Conservation (phyloP, 1,140 invertebrate genomes). For the Drosophila tristis region DNA sequence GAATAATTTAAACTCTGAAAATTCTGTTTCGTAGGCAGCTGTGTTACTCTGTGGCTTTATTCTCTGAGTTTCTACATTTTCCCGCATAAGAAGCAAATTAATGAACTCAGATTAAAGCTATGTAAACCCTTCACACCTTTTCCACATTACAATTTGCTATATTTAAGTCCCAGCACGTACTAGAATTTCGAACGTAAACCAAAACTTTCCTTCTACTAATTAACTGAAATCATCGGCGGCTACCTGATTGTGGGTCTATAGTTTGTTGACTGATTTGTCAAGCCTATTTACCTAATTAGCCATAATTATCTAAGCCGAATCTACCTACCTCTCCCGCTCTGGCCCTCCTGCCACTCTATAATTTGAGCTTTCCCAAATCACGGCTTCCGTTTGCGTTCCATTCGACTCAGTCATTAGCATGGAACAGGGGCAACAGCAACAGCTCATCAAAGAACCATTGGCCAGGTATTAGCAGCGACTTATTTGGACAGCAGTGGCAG, state of each 20-base stretch:
- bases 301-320: slow-evolving; percentile 47
- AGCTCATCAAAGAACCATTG: slow-evolving; percentile 54
- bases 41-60: too few species aligned
- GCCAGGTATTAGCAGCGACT: slow-evolving; percentile 19
- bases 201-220: slow-evolving; percentile 31
- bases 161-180: too few species aligned
- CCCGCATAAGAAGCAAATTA: too few species aligned
- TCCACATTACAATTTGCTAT: too few species aligned
- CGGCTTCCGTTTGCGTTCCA: slow-evolving; percentile 49
- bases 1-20: too few species aligned
- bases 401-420: slow-evolving; percentile 52
- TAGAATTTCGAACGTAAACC: not conserved
- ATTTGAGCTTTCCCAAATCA: slow-evolving; percentile 56
- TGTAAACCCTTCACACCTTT: too few species aligned
- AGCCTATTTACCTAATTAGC: slow-evolving; percentile 46
- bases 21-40: too few species aligned
- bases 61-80: too few species aligned
- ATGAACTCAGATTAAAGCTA: too few species aligned
- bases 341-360: slow-evolving; percentile 33
- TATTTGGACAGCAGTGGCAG: slow-evolving; percentile 11
- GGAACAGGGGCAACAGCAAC: slow-evolving; percentile 49
- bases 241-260: slow-evolving; percentile 21
- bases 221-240: slow-evolving; percentile 23
- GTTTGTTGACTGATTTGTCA: slow-evolving; percentile 32
- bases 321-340: slow-evolving; percentile 20